A percentile compares a stretch with the other conserved stretches of the same genome.
These are phyloP conservation scores for Pleuronectes platessa DNA, from an alignment of 2,113 vertebrate species.

Conservation along the genomic window DNA sequence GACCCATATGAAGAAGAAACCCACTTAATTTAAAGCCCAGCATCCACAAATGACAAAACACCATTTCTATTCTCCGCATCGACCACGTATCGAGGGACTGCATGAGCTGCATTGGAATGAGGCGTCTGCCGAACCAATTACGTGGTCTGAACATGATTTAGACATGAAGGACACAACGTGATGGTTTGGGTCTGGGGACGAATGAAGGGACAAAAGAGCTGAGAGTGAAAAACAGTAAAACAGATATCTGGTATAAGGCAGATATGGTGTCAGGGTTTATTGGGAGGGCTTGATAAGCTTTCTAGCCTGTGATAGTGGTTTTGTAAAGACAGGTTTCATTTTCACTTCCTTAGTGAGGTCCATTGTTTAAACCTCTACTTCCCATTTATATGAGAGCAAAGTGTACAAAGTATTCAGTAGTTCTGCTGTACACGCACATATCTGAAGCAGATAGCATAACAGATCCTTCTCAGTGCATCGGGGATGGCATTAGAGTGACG, in stretches of 20 bases:
- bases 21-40: background rate
- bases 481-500: background rate
- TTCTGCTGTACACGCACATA: too few species aligned
- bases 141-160: background rate
- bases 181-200: background rate
- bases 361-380: conserved; percentile 47
- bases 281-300: background rate
- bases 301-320: background rate
- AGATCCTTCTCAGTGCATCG: background rate
- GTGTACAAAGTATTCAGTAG: background rate
- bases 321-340: conserved; percentile 42
- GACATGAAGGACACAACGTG: background rate
- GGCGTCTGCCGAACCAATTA: background rate
- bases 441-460: background rate
- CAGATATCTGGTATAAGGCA: too few species aligned
- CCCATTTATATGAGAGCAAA: conserved; percentile 37
- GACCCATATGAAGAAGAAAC: background rate
- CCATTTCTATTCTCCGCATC: too few species aligned
- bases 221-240: too few species aligned
- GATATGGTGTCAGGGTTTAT: background rate
- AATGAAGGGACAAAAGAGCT: too few species aligned
- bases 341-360: conserved; percentile 54
- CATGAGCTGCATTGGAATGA: background rate
- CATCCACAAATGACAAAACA: background rate
- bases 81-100: background rate